Evolutionary conservation across 2,888 invertebrate species (phyloP), one percentile per base, ranked within the genome.

Genomic region (Netelia melanura): DNA sequence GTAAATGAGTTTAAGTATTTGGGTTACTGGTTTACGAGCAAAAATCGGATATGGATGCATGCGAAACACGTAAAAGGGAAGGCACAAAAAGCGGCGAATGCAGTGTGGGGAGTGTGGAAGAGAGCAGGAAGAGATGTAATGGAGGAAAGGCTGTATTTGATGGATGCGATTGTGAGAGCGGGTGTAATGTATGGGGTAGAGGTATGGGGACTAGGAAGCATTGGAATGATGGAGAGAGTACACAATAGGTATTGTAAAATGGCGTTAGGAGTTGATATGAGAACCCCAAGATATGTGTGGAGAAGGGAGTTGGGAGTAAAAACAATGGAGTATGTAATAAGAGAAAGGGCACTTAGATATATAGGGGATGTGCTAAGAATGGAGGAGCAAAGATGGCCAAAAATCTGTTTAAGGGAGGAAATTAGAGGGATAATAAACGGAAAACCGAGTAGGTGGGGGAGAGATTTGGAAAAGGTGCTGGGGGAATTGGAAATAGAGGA

Each of bases 161-260:
- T 72, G n/a, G 61, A 72, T 30, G 9, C 58, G 6, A 43, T 74
- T 6, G 48, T 74, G 14, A 74, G 11, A 23, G n/a, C 72, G 48
- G 61, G 61, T 6, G 61, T 25, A 44, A 11, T 74, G 23, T 74
- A 74, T 44, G 58, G 61, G 9, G 65, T 65, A 8, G 43, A 65
- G 38, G 8, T 65, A 2, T 43, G 65, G 30, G 30, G 30, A 30
- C 0, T 30, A 5, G 30, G 6, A 30, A 3, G 3, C 0, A 30
- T 30, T 30, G 30, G 30, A 30, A 5, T 30, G 30, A 30, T 30
- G 30, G 6, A 30, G 5, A 30, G 30, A 30, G 30, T 30, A 5
- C 30, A 30, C 5, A 30, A 30, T 5, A 30, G 30, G 3, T 30
- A 30, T 30, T 30, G 30, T 5, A 30, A 30, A 5, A 30, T 30